Evolutionary conservation across 2,888 invertebrate species (phyloP).

Genomic region (Polymixis flavicincta): DNA sequence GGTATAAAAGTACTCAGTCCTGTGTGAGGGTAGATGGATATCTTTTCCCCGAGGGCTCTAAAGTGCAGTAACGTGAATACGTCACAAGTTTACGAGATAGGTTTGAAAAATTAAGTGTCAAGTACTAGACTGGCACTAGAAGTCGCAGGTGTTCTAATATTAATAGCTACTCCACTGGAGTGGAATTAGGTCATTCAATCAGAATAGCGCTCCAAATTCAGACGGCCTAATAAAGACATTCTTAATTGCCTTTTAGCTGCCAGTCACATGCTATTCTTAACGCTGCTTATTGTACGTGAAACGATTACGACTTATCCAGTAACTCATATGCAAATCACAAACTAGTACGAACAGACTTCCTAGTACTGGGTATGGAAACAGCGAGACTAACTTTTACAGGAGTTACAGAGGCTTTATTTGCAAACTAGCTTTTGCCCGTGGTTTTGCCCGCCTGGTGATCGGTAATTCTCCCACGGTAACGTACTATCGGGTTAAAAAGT

Average conservation of each 20-base stretch:
- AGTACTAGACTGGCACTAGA: neutral
- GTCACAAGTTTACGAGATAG: constrained; percentile 32
- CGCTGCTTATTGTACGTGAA: neutral
- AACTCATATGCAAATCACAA: neutral
- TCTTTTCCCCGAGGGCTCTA: constrained; percentile 28
- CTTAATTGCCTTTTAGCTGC: neutral
- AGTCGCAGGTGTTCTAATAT: constrained; percentile 15
- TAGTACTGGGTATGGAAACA: neutral
- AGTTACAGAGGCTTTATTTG: constrained; percentile 11
- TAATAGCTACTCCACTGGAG: neutral
- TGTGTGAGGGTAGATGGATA: constrained; percentile 28
- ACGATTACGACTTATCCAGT: neutral
- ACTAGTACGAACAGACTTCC: neutral
- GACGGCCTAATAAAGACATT: constrained; percentile 21
- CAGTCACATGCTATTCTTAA: constrained; percentile 7
- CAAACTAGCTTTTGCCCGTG: neutral
- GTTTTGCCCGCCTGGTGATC: no score
- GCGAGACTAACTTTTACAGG: neutral
- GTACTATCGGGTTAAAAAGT: neutral
- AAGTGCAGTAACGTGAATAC: constrained; percentile 51
- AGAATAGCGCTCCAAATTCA: neutral
- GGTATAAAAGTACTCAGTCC: constrained; percentile 37
- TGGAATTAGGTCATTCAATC: constrained; percentile 13
- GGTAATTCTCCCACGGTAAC: neutral
- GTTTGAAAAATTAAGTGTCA: constrained; percentile 43